Base-by-base conservation (phyloP, 2,888 invertebrate species). In the Glaucopsyche alexis region DNA sequence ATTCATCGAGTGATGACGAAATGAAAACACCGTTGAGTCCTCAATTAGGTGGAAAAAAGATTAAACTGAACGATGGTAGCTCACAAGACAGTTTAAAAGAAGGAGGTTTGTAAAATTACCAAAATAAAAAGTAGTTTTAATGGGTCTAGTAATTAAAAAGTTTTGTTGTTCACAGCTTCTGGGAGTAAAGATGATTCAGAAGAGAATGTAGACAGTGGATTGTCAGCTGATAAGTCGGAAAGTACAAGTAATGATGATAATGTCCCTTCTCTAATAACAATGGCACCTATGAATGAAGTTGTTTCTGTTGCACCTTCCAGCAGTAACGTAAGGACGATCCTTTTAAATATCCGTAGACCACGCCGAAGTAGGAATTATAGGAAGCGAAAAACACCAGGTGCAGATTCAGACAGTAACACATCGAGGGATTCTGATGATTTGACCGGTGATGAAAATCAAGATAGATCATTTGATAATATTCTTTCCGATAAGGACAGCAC, bases 191-290 rank as follows among this genome's bases (percentile, higher is more conserved):
- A 77, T 40, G 76, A 81, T 55, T 82, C 84, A 74, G 88, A 91
- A 75, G 92, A 91, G 72, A 92, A 90, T 83, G 86, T 84, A 38
- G 93, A 93, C 73, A 93, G 93, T 79, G 93, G 92, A 7, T 84
- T 93, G 40, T 90, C 89, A 7, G 90, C 88, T 4, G 93, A 92
- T 76, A 93, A 91, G 76, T 91, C 91, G n/a, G 93, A 91, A 78
- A 91, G 90, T 76, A 89, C 89, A 0, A 89, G 88, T 76, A 93
- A 90, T 72, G 91, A 93, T 13, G 90, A 89, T 71, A 86, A 81
- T 7, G 82, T 78, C 6, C 80, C 81, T 11, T 80, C 81, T 9
- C 38, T 40, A 2, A 75, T 85, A 1, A 77, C 80, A 2, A 85
- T 83, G 45, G 87, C 82, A 0, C 88, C 88, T 9, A 83, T 87